These are phyloP conservation scores for Lophura nycthemera DNA, from an alignment of 2,113 vertebrate species.

Conservation along the genomic window DNA sequence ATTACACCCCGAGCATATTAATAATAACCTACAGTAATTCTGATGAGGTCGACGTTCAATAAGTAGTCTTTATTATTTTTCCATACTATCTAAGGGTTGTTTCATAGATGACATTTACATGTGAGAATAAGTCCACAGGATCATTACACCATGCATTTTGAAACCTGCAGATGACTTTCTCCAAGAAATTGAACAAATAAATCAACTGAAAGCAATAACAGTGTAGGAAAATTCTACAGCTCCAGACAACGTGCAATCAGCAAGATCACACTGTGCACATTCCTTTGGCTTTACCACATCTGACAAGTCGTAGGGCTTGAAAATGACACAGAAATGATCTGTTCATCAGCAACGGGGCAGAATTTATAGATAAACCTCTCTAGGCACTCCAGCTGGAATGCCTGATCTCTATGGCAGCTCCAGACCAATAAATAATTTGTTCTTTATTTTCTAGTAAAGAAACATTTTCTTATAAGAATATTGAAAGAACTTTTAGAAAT, in stretches of 20 bases:
- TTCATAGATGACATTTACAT: constrained; percentile 31
- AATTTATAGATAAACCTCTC: constrained; percentile 11
- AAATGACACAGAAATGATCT: not conserved
- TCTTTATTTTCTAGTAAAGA: not conserved
- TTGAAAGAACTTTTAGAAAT: not conserved
- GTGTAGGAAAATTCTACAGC: constrained; percentile 17
- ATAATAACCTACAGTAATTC: constrained; percentile 29
- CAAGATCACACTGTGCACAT: not conserved
- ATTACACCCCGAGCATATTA: not conserved
- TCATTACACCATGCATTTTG: constrained; percentile 19
- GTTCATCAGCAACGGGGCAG: constrained; percentile 1
- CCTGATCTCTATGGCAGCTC: not conserved
- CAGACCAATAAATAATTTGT: not conserved
- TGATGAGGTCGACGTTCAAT: not conserved
- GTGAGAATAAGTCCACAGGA: constrained; percentile 42
- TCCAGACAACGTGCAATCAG: constrained; percentile 60
- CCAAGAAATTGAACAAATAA: constrained; percentile 63
- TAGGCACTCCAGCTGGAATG: constrained; percentile 23
- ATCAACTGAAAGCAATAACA: constrained; percentile 56
- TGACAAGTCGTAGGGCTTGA: not conserved
- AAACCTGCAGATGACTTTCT: constrained; percentile 33
- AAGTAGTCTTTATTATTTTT: constrained; percentile 28
- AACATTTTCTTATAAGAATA: not conserved
- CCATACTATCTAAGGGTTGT: not conserved
- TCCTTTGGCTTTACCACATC: not conserved